Evolutionary conservation across 2,797 vertebrate genomes (phyloP).

Genomic region (Pristis pectinata): DNA sequence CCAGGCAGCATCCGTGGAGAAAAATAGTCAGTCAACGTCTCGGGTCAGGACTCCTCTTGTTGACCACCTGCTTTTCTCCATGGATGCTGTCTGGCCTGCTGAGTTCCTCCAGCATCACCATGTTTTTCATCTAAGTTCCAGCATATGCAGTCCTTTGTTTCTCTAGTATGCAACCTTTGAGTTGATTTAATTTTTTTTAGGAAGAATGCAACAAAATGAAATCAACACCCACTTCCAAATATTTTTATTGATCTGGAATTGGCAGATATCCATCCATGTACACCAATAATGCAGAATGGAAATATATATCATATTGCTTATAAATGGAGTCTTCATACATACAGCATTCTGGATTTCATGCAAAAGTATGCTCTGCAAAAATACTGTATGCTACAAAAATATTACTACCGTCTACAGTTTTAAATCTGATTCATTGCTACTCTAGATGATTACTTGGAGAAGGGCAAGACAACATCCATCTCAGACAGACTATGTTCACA

Average conservation of each 20-base stretch:
- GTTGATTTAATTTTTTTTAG: not conserved
- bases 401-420: not conserved
- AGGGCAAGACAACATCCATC: not conserved
- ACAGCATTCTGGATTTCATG: not conserved
- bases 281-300: not conserved
- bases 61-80: too few species aligned
- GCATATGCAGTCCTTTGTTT: too few species aligned
- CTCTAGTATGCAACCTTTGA: not conserved
- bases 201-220: not conserved
- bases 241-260: not conserved
- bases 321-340: not conserved
- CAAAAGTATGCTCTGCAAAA: conserved; percentile 50
- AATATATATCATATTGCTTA: not conserved
- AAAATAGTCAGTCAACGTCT: too few species aligned
- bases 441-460: not conserved
- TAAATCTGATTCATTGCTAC: not conserved
- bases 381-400: conserved; percentile 46
- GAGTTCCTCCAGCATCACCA: too few species aligned
- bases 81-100: too few species aligned
- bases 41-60: too few species aligned
- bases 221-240: not conserved
- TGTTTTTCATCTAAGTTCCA: too few species aligned
- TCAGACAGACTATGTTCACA: not conserved
- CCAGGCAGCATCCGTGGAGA: too few species aligned
- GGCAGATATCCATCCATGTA: not conserved